Evolutionary conservation across 53 echinoderm and acorn worm genomes (phyloP).

Genomic region (Echinometra lucunter): DNA sequence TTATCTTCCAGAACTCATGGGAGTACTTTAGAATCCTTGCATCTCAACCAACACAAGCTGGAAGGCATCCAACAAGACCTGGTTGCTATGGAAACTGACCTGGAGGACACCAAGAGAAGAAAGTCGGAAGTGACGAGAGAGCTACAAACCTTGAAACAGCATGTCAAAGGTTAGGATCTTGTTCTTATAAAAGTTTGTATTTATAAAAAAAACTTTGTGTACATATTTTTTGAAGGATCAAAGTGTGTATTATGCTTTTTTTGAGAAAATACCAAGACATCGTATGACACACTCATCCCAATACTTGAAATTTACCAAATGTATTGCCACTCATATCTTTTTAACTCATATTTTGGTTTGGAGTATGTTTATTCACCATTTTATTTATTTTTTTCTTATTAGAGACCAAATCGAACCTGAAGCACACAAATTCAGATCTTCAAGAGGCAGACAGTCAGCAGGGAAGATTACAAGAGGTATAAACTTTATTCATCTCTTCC

Average conservation of each 20-base stretch:
- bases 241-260: too few species aligned
- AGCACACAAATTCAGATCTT: conserved; percentile 56
- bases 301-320: not conserved
- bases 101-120: conserved; percentile 82
- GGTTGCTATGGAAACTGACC: conserved; percentile 71
- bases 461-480: conserved; percentile 64
- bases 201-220: not conserved
- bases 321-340: not conserved
- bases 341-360: not conserved
- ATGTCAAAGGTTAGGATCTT: conserved; percentile 84
- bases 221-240: not conserved
- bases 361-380: too few species aligned
- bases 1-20: conserved; percentile 72
- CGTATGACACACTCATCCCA: not conserved
- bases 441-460: conserved; percentile 54
- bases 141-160: conserved; percentile 77
- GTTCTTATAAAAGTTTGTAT: not conserved
- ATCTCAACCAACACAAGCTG: conserved; percentile 75
- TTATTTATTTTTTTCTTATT: not conserved
- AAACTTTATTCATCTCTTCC: too few species aligned
- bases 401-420: conserved; percentile 71
- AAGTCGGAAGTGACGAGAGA: conserved; percentile 78
- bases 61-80: conserved; percentile 80
- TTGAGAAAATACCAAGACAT: not conserved
- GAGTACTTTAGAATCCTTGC: conserved; percentile 72